Conservation (phyloP, 2,113 vertebrate genomes). For the Solea solea region DNA sequence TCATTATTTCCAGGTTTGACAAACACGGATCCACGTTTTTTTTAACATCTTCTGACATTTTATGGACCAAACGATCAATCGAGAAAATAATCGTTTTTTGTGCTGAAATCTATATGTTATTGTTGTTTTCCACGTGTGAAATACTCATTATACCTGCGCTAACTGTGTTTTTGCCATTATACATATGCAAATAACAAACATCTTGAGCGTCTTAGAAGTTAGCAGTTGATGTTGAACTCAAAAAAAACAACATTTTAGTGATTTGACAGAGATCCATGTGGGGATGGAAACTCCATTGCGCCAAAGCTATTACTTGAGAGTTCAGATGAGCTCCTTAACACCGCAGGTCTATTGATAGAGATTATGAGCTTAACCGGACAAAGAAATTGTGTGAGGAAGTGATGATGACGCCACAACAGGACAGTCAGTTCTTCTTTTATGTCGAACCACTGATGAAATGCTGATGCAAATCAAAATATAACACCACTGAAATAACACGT, state of each 20-base stretch:
- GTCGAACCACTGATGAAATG: background rate
- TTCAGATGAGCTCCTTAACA: conserved; percentile 39
- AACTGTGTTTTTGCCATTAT: too few species aligned
- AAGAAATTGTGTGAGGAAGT: conserved; percentile 22
- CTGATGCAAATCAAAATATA: background rate
- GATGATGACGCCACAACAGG: conserved; percentile 20
- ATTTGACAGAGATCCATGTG: conserved; percentile 37
- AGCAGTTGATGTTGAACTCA: conserved; percentile 25
- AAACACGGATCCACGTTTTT: too few species aligned
- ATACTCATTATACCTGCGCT: too few species aligned
- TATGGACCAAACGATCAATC: too few species aligned
- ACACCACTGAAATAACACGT: conserved; percentile 1
- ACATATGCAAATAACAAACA: too few species aligned
- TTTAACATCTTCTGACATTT: too few species aligned
- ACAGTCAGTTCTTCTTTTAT: conserved; percentile 5
- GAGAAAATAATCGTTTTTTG: too few species aligned
- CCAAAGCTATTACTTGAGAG: conserved; percentile 29
- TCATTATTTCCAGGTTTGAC: too few species aligned
- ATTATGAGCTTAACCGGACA: conserved; percentile 64
- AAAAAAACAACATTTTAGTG: conserved; percentile 46
- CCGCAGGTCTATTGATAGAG: conserved; percentile 48
- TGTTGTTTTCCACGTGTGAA: too few species aligned
- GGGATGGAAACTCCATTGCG: conserved; percentile 19
- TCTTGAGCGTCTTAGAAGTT: too few species aligned
- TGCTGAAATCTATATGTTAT: too few species aligned